These are phyloP conservation scores for Tragelaphus strepsiceros DNA, from an alignment of 2,113 vertebrate species.

Conservation along the genomic window DNA sequence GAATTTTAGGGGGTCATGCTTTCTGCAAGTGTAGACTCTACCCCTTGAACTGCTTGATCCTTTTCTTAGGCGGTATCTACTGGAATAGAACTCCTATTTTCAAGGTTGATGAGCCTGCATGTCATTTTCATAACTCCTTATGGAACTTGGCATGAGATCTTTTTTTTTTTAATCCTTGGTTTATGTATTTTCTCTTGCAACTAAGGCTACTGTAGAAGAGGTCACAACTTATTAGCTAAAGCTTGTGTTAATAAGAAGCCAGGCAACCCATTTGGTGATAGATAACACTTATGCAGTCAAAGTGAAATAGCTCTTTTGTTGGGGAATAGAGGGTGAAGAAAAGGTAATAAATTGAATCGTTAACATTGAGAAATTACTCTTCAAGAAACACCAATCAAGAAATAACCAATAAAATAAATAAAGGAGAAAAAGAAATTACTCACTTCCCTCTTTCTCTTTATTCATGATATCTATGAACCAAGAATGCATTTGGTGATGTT, in stretches of 20 bases:
- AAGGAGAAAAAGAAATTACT: background rate
- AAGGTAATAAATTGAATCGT: background rate
- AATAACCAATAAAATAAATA: background rate
- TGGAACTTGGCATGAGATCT: background rate
- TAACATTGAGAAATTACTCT: background rate
- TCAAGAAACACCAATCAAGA: background rate
- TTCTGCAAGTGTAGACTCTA: background rate
- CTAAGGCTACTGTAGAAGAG: background rate
- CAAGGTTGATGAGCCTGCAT: background rate
- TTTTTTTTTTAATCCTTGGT: background rate
- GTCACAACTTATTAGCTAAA: background rate
- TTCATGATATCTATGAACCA: background rate
- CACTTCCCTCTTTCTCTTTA: background rate
- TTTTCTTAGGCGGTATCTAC: background rate
- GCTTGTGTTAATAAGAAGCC: background rate
- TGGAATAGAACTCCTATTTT: background rate
- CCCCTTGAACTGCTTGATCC: background rate
- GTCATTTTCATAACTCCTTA: background rate
- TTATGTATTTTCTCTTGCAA: background rate
- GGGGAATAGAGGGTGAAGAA: accelerated
- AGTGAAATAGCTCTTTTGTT: background rate
- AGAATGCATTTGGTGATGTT: background rate
- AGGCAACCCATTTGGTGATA: background rate
- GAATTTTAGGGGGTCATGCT: background rate
- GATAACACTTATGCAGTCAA: background rate